A percentile compares a stretch with the other conserved stretches of the same genome.
Conservation (phyloP, 2,888 invertebrate genomes). For the Drosophila flavopinicola region DNA sequence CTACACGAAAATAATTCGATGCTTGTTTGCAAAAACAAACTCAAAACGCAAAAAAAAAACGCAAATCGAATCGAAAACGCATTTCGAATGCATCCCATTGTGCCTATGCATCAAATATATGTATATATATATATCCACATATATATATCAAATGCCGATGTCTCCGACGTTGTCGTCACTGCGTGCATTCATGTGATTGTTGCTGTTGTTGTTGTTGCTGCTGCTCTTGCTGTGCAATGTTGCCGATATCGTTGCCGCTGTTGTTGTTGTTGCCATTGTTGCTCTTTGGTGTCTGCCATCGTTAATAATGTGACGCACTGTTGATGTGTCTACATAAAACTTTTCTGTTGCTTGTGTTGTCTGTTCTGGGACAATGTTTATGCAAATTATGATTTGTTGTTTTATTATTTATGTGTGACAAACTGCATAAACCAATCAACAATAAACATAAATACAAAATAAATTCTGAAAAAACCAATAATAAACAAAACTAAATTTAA, state of each 20-base stretch:
- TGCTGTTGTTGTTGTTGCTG: slow-evolving; percentile 46
- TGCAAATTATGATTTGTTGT: slow-evolving; percentile 55
- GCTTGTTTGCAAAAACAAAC: slow-evolving; percentile 65
- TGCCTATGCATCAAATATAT: slow-evolving; percentile 47
- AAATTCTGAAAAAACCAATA: slow-evolving; percentile 1
- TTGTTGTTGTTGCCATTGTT: slow-evolving; percentile 38
- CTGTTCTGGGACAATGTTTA: slow-evolving; percentile 40
- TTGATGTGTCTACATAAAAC: slow-evolving; percentile 17
- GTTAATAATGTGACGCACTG: slow-evolving; percentile 8
- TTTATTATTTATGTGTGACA: slow-evolving; percentile 40
- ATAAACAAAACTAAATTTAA: slow-evolving; percentile 8
- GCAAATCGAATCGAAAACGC: slow-evolving; percentile 48
- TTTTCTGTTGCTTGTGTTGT: slow-evolving; percentile 50
- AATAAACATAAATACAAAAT: not conserved
- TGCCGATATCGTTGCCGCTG: slow-evolving; percentile 33
- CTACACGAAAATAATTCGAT: slow-evolving; percentile 78
- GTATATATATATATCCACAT: slow-evolving; percentile 28
- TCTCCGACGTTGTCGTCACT: slow-evolving; percentile 56
- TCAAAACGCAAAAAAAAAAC: slow-evolving; percentile 31
- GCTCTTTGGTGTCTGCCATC: slow-evolving; percentile 35
- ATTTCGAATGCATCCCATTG: slow-evolving; percentile 65
- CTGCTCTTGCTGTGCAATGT: slow-evolving; percentile 11
- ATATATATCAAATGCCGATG: slow-evolving; percentile 50
- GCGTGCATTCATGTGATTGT: slow-evolving; percentile 57
- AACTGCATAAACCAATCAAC: slow-evolving; percentile 35